Evolutionary conservation across 2,888 invertebrate genomes (phyloP), one percentile per base, ranked within the genome.

Genomic region (Chaetogeoica ovagalla): DNA sequence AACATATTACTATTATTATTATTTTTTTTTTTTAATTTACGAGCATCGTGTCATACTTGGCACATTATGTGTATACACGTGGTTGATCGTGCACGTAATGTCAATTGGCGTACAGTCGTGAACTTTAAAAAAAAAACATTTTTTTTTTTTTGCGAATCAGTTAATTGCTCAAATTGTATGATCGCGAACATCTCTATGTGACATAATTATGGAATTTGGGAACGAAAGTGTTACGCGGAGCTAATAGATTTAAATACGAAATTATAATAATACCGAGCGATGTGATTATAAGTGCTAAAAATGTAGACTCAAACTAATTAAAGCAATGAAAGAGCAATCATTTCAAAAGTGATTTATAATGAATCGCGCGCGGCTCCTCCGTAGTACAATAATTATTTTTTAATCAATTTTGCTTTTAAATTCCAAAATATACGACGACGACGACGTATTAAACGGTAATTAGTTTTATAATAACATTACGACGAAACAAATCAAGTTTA

Each of bases 401-500:
- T 21, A 55, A 39, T 52, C 17, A 72, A 23, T n/a, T n/a, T n/a
- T 63, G 39, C 15, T 21, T 7, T 65, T 48, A 48, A 30, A 48
- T 62, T 39, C 23, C 48, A 13, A 48, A 48, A 48, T 13, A 48
- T 11, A 11, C 48, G 48, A 48, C 13, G 8, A 11, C 48, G 48
- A 48, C 13, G 8, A 48, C 21, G 17, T 39, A 57, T 65, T 21
- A 57, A 65, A 65, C 17, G 17, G 23, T 57, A 55, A 65, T 74
- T 57, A 74, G 65, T 55, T 43, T 57, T 65, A n/a, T 39, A 23
- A 57, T 57, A 17, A 21, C 39, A 57, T 74, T 57, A 39, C 52
- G 63, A 74, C 21, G n/a, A 63, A 21, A 37, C 11, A 17, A 74
- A 55, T 55, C 21, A 37, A 39, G n/a, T 74, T 74, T 55, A 74